These are phyloP conservation scores for Carduelis carduelis DNA, from an alignment of 2,797 vertebrate species.

Conservation along the genomic window DNA sequence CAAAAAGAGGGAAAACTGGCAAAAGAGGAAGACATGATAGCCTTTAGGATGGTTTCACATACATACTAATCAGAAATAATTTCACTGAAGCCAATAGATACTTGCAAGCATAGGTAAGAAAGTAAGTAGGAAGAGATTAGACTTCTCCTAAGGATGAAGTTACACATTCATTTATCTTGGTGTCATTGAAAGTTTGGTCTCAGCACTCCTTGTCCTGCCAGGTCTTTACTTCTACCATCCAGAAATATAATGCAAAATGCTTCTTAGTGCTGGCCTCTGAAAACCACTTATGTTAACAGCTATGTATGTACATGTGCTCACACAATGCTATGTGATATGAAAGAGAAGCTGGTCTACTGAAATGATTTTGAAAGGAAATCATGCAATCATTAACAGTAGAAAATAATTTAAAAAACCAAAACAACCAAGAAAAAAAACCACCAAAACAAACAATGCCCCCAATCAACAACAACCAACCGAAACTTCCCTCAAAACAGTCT, in stretches of 20 bases:
- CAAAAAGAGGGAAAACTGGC: neutral
- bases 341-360: neutral
- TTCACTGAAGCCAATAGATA: neutral
- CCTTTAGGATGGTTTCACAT: neutral
- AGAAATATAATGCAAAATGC: neutral
- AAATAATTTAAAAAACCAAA: neutral
- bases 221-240: neutral
- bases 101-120: neutral
- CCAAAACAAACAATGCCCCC: neutral
- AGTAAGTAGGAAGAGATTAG: neutral
- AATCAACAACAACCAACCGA: neutral
- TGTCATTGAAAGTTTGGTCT: neutral
- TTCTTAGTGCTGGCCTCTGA: neutral
- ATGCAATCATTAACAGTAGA: neutral
- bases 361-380: neutral
- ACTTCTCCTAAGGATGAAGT: neutral
- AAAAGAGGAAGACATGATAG: neutral
- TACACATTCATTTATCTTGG: neutral
- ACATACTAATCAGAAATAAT: neutral
- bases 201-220: neutral
- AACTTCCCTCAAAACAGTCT: neutral
- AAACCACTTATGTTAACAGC: neutral
- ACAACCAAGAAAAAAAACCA: accelerated
- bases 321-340: neutral
- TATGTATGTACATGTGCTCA: neutral